A percentile compares a stretch with the other conserved stretches of the same genome.
phyloP scores from a whole-genome alignment of 2,113 vertebrate genomes.

The Scalopus aquaticus region DNA sequence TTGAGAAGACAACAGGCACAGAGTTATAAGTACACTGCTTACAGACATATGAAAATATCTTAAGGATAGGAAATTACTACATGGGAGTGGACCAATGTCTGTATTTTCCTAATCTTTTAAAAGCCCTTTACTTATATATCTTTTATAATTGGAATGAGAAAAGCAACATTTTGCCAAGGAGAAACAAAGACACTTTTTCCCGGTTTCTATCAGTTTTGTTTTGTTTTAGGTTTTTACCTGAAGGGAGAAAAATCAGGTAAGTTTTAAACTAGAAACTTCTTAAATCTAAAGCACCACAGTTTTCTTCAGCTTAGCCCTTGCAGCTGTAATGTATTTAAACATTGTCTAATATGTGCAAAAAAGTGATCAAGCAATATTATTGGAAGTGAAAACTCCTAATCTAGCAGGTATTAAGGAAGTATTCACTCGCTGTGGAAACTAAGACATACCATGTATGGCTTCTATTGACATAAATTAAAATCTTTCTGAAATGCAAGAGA shows the following conservation, averaged over 20 bases:
- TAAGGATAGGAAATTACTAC: neutral
- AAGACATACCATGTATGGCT: slow-evolving; percentile 3
- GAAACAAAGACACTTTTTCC: neutral
- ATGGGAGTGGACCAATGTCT: neutral
- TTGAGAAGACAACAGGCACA: neutral
- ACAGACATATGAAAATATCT: neutral
- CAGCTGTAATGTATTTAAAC: slow-evolving; percentile 42
- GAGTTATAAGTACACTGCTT: neutral
- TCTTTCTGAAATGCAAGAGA: neutral
- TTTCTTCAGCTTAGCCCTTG: neutral
- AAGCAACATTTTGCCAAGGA: neutral
- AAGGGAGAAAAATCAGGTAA: neutral
- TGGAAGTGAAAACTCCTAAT: slow-evolving; percentile 53
- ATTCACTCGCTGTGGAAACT: slow-evolving; percentile 55
- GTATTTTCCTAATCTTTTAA: slow-evolving; percentile 3
- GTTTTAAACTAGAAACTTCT: neutral
- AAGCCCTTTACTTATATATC: neutral
- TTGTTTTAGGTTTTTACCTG: neutral
- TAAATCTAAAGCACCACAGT: neutral
- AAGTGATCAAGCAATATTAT: neutral
- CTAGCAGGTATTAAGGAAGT: slow-evolving; percentile 64
- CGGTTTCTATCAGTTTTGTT: neutral
- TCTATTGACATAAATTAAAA: slow-evolving; percentile 60
- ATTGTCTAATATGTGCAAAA: slow-evolving; percentile 62
- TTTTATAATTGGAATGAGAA: neutral